phyloP scores from a whole-genome alignment of 2,888 invertebrate species.

The Hoplodrina ambigua region DNA sequence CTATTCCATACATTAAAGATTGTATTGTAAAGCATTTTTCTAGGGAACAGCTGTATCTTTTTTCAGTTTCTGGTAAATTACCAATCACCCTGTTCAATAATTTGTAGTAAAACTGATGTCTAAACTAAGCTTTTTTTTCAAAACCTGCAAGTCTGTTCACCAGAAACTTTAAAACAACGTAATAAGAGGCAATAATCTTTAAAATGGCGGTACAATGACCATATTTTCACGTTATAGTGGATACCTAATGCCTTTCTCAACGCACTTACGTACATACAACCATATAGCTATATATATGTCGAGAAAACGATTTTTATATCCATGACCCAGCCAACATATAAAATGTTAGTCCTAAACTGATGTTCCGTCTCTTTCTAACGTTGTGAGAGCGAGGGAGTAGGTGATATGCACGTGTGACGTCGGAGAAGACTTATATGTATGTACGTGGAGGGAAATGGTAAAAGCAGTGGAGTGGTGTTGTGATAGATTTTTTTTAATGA shows the following conservation, averaged over 20 bases:
- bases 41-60: too few relatives aligned
- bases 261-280: slow-evolving; percentile 71
- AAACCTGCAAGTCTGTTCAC: too few relatives aligned
- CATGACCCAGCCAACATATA: slow-evolving; percentile 91
- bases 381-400: slow-evolving; percentile 74
- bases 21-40: too few relatives aligned
- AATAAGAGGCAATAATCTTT: slow-evolving; percentile 68
- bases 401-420: slow-evolving; percentile 84
- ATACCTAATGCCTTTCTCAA: slow-evolving; percentile 82
- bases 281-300: slow-evolving; percentile 76
- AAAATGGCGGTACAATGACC: slow-evolving; percentile 76
- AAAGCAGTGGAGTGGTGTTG: slow-evolving; percentile 73
- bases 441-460: slow-evolving; percentile 76
- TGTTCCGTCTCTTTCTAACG: slow-evolving; percentile 74
- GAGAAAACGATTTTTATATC: slow-evolving; percentile 90
- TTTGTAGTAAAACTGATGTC: too few relatives aligned
- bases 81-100: too few relatives aligned
- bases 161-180: slow-evolving; percentile 13
- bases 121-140: too few relatives aligned
- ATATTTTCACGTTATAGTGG: slow-evolving; percentile 86
- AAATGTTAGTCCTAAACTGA: slow-evolving; percentile 89
- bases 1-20: too few relatives aligned
- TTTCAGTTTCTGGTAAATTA: too few relatives aligned
- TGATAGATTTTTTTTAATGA: slow-evolving; percentile 9
- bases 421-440: slow-evolving; percentile 78